phyloP scores from a whole-genome alignment of 2,888 invertebrate species.

The Rotaria socialis region DNA sequence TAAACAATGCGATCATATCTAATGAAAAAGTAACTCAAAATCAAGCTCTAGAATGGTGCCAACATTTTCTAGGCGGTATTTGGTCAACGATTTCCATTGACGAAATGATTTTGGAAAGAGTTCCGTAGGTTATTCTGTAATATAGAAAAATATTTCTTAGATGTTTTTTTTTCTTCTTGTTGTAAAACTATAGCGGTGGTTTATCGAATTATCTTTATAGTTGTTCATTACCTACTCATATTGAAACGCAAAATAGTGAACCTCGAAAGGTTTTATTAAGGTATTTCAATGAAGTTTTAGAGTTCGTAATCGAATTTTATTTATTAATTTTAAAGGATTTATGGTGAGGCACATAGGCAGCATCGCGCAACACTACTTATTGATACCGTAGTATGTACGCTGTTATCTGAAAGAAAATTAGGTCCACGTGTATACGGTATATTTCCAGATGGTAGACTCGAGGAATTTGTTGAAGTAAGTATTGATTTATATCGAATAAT shows the following conservation, averaged over 20 bases:
- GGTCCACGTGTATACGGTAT: slow-evolving; percentile 87
- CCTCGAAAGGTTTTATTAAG: slow-evolving; percentile 52
- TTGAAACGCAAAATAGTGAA: slow-evolving; percentile 62
- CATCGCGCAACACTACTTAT: slow-evolving; percentile 66
- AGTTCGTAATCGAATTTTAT: background rate
- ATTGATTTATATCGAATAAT: too few relatives aligned
- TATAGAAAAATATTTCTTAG: background rate
- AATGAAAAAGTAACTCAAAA: background rate
- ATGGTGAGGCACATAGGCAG: slow-evolving; percentile 42
- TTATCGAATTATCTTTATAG: slow-evolving; percentile 91
- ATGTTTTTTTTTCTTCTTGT: background rate
- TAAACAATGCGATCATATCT: background rate
- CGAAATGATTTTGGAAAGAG: background rate
- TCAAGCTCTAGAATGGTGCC: slow-evolving; percentile 22
- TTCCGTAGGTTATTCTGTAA: background rate
- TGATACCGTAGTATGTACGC: slow-evolving; percentile 87
- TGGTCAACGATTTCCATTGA: background rate
- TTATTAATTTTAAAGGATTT: background rate
- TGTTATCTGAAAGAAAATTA: slow-evolving; percentile 80
- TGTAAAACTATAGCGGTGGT: slow-evolving; percentile 75
- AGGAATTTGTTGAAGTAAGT: slow-evolving; percentile 80
- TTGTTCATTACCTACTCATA: slow-evolving; percentile 72
- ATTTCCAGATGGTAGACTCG: slow-evolving; percentile 86
- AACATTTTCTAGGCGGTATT: background rate
- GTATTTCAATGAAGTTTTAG: background rate